Evolutionary conservation across 1,140 invertebrate genomes (phyloP), one percentile per base, ranked within the genome.

Genomic region (Microplitis mediator): DNA sequence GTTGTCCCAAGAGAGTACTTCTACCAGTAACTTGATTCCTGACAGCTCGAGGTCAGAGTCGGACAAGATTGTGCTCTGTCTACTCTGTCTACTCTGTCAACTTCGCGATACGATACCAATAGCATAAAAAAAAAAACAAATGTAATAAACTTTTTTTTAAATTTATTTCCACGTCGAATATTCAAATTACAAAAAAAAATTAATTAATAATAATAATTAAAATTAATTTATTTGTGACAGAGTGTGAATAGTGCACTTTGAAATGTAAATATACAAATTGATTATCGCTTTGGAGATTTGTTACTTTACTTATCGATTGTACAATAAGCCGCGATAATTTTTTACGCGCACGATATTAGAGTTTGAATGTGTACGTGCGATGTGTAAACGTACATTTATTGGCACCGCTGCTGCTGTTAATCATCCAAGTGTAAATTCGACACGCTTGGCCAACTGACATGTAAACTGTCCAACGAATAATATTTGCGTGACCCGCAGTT

Each of bases 1-100:
- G 65, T 69, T 73, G 68, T 54, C 72, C 66, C 51, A 23, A 73
- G 72, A 61, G 72, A 62, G 65, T 66, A 73, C 66, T 73, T 68
- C 60, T 45, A 45, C 11, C 61, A 45, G 65, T 68, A 73, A 73
- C 72, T 73, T 60, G 66, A 73, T 73, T 73, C 56, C 68, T 66
- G 51, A 32, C 63, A 67, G 51, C 52, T 58, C 56, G 52, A 58
- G 51, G 52, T 16, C 60, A 66, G 13, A 54, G 3, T 35, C 35
- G 23, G 51, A 31, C 61, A 63, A 35, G 60, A 39, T 63, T 39
- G 32, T 14, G 13, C 39, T 9, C 39, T 45, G 8, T 9, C 39
- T 23, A 23, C 39, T 9, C 39, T 45, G 8, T 9, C 39, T 23
- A 23, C 23, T 23, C 23, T 23, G 23, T 23, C 23, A 23, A 23